Conservation (phyloP, 2,113 vertebrate species). For the Cinclus mexicanus region DNA sequence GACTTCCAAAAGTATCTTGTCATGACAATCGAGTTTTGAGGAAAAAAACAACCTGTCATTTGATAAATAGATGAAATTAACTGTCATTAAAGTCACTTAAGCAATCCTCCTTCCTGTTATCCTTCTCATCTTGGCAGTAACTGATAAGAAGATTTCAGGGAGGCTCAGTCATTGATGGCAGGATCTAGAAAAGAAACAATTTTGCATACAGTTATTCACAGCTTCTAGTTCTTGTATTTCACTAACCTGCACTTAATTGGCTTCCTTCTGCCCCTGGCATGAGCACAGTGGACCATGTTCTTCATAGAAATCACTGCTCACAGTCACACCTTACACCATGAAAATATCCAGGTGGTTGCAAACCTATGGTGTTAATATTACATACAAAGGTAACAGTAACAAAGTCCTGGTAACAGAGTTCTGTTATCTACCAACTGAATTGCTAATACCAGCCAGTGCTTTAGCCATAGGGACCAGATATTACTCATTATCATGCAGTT, state of each 20-base stretch:
- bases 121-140: conserved; percentile 40
- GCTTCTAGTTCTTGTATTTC: background rate
- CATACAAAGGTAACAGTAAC: background rate
- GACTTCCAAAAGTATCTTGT: conserved; percentile 30
- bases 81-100: conserved; percentile 32
- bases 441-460: background rate
- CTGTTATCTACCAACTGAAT: background rate
- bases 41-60: conserved; percentile 23
- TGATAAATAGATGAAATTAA: conserved; percentile 30
- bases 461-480: background rate
- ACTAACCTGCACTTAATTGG: background rate
- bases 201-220: conserved; percentile 44
- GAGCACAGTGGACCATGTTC: background rate
- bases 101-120: conserved; percentile 21
- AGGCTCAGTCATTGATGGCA: conserved; percentile 22
- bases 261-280: background rate
- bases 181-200: conserved; percentile 63
- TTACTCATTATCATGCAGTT: background rate
- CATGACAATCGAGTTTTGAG: background rate
- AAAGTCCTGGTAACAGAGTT: background rate
- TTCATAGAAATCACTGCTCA: background rate
- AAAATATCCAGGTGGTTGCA: background rate
- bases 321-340: background rate
- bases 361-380: background rate
- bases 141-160: conserved; percentile 38